Percentiles rank a stretch among this genome's conserved stretches.
Conservation (phyloP, 53 echinoderm and acorn worm genomes). For the Zoroaster sp. region DNA sequence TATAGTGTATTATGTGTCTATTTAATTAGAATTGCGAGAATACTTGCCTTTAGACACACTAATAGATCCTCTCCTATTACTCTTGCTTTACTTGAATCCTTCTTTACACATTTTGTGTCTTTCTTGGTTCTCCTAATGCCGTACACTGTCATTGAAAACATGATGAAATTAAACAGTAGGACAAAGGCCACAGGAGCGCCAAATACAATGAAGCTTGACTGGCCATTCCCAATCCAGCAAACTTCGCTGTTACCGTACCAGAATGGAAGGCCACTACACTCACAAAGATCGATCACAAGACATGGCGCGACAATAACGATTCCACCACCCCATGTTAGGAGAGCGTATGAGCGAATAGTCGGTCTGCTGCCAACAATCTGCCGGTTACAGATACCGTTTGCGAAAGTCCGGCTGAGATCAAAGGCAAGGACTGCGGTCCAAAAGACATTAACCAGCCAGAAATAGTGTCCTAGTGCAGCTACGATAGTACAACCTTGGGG, state of each 20-base stretch:
- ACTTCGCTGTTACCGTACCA: conserved; percentile 23
- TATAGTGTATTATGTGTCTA: no score
- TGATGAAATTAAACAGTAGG: conserved; percentile 15
- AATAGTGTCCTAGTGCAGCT: conserved; percentile 35
- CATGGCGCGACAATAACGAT: conserved; percentile 6
- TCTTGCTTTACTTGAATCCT: neutral
- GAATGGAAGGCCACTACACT: conserved; percentile 21
- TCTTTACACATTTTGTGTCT: neutral
- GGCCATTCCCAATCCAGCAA: conserved; percentile 52
- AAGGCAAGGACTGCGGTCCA: conserved; percentile 43
- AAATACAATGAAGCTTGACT: conserved; percentile 18
- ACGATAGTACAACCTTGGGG: conserved; percentile 27
- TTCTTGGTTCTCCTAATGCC: neutral
- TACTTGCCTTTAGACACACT: conserved; percentile 44
- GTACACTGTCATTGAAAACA: conserved; percentile 19
- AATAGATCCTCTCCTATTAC: conserved; percentile 34
- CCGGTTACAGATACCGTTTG: neutral
- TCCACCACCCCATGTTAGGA: conserved; percentile 28
- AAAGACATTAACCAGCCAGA: conserved; percentile 41
- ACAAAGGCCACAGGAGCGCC: conserved; percentile 31
- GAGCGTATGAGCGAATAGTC: conserved; percentile 5
- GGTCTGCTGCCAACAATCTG: neutral
- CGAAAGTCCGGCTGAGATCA: conserved; percentile 47
- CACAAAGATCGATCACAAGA: conserved; percentile 27
- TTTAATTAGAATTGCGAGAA: no score